A percentile compares a stretch with the other conserved stretches of the same genome.
These are phyloP conservation scores for Paralichthys olivaceus DNA, from an alignment of 2,113 vertebrate genomes.

Conservation along the genomic window DNA sequence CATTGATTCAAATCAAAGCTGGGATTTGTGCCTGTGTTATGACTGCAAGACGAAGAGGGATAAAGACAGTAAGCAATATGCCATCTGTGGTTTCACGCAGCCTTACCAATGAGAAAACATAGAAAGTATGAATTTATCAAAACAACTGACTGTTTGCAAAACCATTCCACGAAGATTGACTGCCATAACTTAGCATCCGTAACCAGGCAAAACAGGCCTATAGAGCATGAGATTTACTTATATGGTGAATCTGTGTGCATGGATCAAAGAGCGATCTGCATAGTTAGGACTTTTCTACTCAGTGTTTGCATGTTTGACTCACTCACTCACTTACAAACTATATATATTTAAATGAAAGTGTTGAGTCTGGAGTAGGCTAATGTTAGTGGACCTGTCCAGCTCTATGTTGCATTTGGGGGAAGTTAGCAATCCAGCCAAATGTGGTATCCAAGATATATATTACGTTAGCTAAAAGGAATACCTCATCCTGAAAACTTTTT, in stretches of 20 bases:
- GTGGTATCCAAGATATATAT: too few relatives aligned
- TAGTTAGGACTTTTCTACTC: too few relatives aligned
- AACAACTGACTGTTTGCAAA: not conserved
- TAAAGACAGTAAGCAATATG: constrained; percentile 20
- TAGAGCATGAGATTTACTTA: not conserved
- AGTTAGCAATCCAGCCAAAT: too few relatives aligned
- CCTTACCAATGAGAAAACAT: not conserved
- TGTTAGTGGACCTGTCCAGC: too few relatives aligned
- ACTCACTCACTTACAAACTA: not conserved
- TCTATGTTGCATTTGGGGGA: too few relatives aligned
- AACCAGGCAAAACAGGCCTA: not conserved
- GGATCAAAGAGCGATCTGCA: too few relatives aligned
- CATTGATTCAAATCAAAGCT: constrained; percentile 27
- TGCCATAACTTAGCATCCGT: not conserved
- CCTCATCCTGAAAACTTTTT: too few relatives aligned
- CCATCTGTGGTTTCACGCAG: constrained; percentile 19
- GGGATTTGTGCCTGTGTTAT: constrained; percentile 28
- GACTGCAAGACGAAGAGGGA: constrained; percentile 12
- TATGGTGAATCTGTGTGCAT: not conserved
- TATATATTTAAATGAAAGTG: too few relatives aligned
- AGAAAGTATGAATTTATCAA: constrained; percentile 7
- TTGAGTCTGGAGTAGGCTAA: too few relatives aligned
- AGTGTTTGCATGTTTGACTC: too few relatives aligned
- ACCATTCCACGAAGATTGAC: too few relatives aligned
- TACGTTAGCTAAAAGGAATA: too few relatives aligned